Conservation (phyloP, 2,888 invertebrate genomes). For the Silvanus unidentatus region DNA sequence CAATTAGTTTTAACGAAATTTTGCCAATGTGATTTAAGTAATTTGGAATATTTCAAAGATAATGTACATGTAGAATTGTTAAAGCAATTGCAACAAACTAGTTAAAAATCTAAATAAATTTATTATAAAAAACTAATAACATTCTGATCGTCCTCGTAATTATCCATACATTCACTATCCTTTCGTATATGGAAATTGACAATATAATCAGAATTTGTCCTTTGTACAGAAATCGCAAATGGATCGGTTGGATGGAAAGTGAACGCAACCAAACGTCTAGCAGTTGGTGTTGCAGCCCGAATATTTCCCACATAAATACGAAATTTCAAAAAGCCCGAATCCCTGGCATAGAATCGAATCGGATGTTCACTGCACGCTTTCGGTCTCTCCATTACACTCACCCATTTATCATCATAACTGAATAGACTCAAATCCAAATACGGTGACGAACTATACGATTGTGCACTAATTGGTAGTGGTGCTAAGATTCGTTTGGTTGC, state of each 20-base stretch:
- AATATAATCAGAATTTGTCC: conserved; percentile 87
- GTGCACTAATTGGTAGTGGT: conserved; percentile 89
- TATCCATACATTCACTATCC: conserved; percentile 23
- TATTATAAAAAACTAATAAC: conserved; percentile 22
- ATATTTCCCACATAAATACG: conserved; percentile 65
- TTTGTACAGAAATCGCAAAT: conserved; percentile 90
- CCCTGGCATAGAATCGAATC: conserved; percentile 83
- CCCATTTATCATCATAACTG: conserved; percentile 93
- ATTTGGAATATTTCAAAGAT: conserved; percentile 45
- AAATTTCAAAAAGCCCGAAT: conserved; percentile 67
- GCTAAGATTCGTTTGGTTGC: conserved; percentile 84
- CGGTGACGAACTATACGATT: conserved; percentile 88
- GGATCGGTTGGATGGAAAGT: conserved; percentile 96
- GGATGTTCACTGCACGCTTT: conserved; percentile 90
- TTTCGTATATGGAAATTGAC: conserved; percentile 87
- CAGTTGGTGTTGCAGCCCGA: conserved; percentile 60
- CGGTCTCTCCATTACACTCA: conserved; percentile 91
- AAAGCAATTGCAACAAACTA: conserved; percentile 5
- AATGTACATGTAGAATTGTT: conserved; percentile 15
- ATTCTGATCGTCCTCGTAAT: conserved; percentile 19
- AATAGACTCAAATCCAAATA: conserved; percentile 88
- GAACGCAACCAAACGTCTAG: conserved; percentile 83
- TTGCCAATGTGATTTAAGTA: conserved; percentile 41
- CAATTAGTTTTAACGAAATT: no score
- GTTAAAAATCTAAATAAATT: background rate